These are phyloP conservation scores for Willisornis vidua DNA, from an alignment of 2,113 vertebrate genomes.

Conservation along the genomic window DNA sequence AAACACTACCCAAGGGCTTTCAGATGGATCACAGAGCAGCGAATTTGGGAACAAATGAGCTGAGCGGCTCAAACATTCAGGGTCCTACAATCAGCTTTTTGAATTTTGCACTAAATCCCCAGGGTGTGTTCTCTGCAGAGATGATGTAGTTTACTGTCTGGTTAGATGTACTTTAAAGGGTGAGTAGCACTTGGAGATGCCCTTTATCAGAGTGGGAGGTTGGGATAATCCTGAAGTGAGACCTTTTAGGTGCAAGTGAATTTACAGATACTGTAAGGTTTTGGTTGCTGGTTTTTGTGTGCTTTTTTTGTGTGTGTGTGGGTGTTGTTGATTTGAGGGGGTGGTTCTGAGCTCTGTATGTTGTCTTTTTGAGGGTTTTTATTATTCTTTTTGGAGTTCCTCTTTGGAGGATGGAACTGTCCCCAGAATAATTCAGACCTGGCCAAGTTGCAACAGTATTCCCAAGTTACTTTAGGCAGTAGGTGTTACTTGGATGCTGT, in stretches of 20 bases:
- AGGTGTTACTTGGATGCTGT: not conserved
- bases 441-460: not conserved
- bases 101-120: not conserved
- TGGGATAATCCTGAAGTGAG: not conserved
- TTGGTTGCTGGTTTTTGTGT: not conserved
- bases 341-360: not conserved
- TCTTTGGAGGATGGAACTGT: not conserved
- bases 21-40: not conserved
- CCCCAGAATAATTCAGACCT: not conserved
- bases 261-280: not conserved
- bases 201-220: not conserved
- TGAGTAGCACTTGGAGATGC: not conserved
- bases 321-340: not conserved
- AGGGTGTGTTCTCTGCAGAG: not conserved
- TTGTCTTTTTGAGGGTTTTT: not conserved
- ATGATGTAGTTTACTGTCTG: not conserved
- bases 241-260: not conserved
- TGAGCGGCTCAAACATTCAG: fast-evolving
- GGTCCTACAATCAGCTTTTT: not conserved
- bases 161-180: not conserved
- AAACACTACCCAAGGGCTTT: not conserved
- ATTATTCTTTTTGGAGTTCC: not conserved
- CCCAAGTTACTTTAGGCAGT: not conserved
- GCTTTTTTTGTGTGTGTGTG: not conserved
- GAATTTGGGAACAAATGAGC: not conserved